A percentile compares a stretch with the other conserved stretches of the same genome.
These are phyloP conservation scores for Branchipolynoe longqiensis DNA, from an alignment of 2,888 invertebrate genomes.

Conservation along the genomic window DNA sequence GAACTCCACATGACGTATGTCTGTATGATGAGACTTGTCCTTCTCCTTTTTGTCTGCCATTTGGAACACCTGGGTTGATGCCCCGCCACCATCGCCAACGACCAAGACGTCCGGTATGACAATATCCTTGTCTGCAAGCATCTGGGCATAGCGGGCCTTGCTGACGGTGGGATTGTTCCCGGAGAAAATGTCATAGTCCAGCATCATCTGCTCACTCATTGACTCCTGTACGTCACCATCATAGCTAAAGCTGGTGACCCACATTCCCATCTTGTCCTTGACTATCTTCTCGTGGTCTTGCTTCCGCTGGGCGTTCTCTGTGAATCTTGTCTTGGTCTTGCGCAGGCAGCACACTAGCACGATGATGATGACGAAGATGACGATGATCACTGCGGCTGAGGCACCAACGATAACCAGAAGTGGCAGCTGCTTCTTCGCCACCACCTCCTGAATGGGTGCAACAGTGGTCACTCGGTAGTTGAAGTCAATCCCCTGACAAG, in stretches of 20 bases:
- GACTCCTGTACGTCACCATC: conserved; percentile 30
- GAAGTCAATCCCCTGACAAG: conserved; percentile 4
- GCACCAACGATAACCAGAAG: not conserved
- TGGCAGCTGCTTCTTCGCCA: not conserved
- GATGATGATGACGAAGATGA: conserved; percentile 2
- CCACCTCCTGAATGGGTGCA: not conserved
- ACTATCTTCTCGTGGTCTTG: conserved; percentile 29
- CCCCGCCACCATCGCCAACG: not conserved
- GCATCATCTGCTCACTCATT: conserved; percentile 33
- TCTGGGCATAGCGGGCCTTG: conserved; percentile 16
- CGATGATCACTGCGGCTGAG: conserved; percentile 1
- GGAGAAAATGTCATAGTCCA: conserved; percentile 43
- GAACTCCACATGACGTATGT: not conserved
- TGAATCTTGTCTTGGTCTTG: conserved; percentile 18
- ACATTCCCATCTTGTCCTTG: conserved; percentile 36
- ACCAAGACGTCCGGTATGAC: not conserved
- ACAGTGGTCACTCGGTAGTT: not conserved
- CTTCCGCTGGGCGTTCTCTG: conserved; percentile 33
- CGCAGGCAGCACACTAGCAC: conserved; percentile 3
- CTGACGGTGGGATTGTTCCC: conserved; percentile 7
- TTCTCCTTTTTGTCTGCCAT: not conserved
- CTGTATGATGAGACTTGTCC: not conserved
- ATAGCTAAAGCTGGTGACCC: conserved; percentile 28
- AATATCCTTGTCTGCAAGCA: not conserved
- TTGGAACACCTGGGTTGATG: too few relatives aligned